phyloP scores from a whole-genome alignment of 2,888 invertebrate species.

The Drosophila gaucha region DNA sequence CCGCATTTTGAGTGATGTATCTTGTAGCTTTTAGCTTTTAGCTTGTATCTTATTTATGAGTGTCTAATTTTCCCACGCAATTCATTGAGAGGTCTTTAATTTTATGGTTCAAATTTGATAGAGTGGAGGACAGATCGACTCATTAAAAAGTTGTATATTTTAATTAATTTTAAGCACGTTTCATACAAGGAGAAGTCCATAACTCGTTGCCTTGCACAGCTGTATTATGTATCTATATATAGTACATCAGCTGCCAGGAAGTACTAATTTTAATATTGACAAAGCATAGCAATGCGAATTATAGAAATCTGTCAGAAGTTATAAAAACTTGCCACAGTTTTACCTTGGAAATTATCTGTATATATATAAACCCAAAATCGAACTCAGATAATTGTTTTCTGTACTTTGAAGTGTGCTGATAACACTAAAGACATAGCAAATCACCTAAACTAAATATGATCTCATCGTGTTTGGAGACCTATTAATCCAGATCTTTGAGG shows the following conservation, averaged over 20 bases:
- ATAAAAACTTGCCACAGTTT: too few relatives aligned
- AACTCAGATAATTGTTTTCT: constrained; percentile 6
- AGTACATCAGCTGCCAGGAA: constrained; percentile 10
- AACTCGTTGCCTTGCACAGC: constrained; percentile 7
- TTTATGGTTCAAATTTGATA: constrained; percentile 27
- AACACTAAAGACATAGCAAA: too few relatives aligned
- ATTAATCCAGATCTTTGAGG: constrained; percentile 1
- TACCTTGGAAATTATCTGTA: constrained; percentile 16
- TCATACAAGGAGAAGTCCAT: constrained; percentile 27
- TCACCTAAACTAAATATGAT: constrained; percentile 7
- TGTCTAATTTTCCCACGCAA: constrained; percentile 45
- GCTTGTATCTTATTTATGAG: too few relatives aligned
- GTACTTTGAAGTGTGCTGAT: constrained; percentile 35
- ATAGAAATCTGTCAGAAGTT: not conserved
- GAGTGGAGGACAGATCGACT: not conserved
- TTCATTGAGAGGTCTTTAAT: constrained; percentile 2
- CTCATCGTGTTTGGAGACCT: constrained; percentile 1
- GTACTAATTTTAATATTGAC: not conserved
- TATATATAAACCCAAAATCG: too few relatives aligned
- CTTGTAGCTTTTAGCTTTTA: not conserved
- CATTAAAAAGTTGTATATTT: not conserved
- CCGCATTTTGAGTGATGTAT: constrained; percentile 11
- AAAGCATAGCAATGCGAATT: constrained; percentile 1
- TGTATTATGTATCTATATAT: constrained; percentile 1
- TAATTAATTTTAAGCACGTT: constrained; percentile 39